These are phyloP conservation scores for Tenodera sinensis DNA, from an alignment of 2,888 invertebrate species.

Conservation along the genomic window DNA sequence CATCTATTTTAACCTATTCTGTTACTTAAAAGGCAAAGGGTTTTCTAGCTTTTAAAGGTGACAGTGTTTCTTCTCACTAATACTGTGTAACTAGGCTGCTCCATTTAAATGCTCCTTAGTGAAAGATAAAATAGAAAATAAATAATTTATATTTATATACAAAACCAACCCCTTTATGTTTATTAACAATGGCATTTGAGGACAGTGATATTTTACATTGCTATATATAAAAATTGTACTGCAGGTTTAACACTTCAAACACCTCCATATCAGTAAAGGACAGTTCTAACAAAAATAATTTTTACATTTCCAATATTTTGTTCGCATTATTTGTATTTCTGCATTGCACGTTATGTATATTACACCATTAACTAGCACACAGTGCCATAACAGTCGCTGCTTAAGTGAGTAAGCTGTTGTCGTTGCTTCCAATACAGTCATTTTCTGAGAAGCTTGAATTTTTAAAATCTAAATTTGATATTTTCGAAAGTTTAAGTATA, in stretches of 20 bases:
- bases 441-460: too few relatives aligned
- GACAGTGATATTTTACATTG: neutral
- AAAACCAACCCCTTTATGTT: constrained; percentile 6
- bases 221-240: constrained; percentile 6
- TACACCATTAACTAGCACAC: neutral
- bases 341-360: neutral
- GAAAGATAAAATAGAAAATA: neutral
- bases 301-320: neutral
- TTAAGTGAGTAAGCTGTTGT: neutral
- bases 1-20: too few relatives aligned
- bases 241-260: neutral
- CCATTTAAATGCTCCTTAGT: too few relatives aligned
- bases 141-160: neutral
- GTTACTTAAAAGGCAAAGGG: too few relatives aligned
- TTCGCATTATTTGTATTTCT: neutral
- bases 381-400: neutral
- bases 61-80: too few relatives aligned
- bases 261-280: neutral
- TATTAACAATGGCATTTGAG: constrained; percentile 14
- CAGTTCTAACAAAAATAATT: neutral
- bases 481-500: too few relatives aligned
- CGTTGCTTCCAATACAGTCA: neutral
- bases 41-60: too few relatives aligned
- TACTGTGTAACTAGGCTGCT: too few relatives aligned
- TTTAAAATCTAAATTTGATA: too few relatives aligned